These are phyloP conservation scores for Vanessa cardui DNA, from an alignment of 2,888 invertebrate genomes.

Conservation along the genomic window DNA sequence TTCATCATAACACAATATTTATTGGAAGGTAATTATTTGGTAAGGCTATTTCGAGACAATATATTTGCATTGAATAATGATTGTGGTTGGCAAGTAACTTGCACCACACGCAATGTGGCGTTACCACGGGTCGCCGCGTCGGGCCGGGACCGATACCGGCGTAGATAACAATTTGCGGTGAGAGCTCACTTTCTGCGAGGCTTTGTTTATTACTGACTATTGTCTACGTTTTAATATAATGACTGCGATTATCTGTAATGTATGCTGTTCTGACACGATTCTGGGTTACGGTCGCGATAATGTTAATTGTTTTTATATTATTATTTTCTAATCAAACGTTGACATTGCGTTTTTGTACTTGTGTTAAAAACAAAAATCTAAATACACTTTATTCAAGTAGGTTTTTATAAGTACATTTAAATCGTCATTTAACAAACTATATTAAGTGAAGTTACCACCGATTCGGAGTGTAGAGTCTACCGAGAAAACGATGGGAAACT, in stretches of 20 bases:
- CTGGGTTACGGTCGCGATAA: conserved; percentile 17
- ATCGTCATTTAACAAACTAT: no score
- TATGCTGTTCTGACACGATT: conserved; percentile 6
- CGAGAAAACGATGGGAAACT: no score
- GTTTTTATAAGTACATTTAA: no score
- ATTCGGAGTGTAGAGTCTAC: no score
- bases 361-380: no score
- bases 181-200: conserved; percentile 54
- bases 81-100: conserved; percentile 28
- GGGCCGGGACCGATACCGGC: conserved; percentile 49
- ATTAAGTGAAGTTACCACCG: no score
- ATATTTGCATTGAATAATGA: no score
- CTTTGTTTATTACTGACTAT: conserved; percentile 45
- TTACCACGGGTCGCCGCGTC: conserved; percentile 38
- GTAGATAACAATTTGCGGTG: conserved; percentile 59
- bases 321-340: not conserved
- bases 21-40: no score
- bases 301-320: conserved; percentile 3
- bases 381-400: no score
- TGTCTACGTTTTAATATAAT: conserved; percentile 42
- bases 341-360: not conserved
- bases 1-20: no score
- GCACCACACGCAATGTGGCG: conserved; percentile 31
- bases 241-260: conserved; percentile 18
- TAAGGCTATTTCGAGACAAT: no score